Conservation (phyloP, 2,888 invertebrate genomes). For the Tipula vernalis region DNA sequence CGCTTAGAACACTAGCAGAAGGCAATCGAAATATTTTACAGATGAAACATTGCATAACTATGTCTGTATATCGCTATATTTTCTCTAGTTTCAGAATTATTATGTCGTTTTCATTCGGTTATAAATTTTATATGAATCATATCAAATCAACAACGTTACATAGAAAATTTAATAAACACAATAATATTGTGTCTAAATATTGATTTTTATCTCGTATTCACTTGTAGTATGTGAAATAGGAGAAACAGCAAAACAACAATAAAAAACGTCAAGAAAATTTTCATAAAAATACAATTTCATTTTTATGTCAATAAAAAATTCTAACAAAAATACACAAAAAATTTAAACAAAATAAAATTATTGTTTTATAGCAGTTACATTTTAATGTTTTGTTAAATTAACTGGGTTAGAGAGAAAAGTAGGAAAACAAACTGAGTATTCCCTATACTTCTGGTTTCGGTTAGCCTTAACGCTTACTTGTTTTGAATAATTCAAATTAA, state of each 20-base stretch:
- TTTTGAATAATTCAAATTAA: too few relatives aligned
- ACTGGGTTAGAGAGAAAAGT: not conserved
- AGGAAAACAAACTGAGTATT: not conserved
- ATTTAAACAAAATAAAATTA: not conserved
- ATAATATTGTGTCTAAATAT: not conserved
- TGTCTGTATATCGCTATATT: too few relatives aligned
- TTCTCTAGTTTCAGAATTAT: not conserved
- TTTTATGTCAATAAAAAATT: not conserved
- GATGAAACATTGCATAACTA: not conserved
- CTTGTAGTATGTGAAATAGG: not conserved
- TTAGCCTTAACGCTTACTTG: not conserved
- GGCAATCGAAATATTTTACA: not conserved
- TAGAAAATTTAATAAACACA: not conserved
- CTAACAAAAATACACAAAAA: not conserved
- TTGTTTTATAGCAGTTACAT: not conserved
- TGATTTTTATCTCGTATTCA: not conserved
- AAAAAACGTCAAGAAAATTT: not conserved
- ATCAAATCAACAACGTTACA: not conserved
- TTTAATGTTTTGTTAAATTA: not conserved
- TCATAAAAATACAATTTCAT: not conserved
- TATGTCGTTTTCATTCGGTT: not conserved
- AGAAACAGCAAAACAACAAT: not conserved
- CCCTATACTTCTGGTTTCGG: not conserved
- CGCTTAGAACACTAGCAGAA: too few relatives aligned
- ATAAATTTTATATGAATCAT: not conserved